These are phyloP conservation scores for Graphium colonna DNA, from an alignment of 2,888 invertebrate species.

Conservation along the genomic window DNA sequence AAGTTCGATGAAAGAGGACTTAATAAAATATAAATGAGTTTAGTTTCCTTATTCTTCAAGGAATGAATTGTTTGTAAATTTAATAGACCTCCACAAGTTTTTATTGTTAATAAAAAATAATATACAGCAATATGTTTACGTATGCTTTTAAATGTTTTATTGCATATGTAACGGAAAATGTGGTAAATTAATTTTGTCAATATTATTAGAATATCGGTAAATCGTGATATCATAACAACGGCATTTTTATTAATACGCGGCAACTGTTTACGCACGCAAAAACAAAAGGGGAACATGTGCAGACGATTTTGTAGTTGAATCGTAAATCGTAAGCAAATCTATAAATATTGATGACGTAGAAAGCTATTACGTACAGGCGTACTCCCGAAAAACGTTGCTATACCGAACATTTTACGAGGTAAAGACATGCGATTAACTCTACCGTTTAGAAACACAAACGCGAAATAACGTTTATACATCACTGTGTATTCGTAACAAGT, in stretches of 20 bases:
- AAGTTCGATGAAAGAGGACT: slow-evolving; percentile 62
- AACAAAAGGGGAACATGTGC: slow-evolving; percentile 42
- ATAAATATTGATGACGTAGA: slow-evolving; percentile 74
- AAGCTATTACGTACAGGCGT: slow-evolving; percentile 67
- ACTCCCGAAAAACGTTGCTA: slow-evolving; percentile 65
- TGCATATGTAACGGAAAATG: too few species aligned
- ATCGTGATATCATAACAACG: neutral
- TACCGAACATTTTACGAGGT: slow-evolving; percentile 54
- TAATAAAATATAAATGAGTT: slow-evolving; percentile 67
- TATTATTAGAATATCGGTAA: slow-evolving; percentile 3
- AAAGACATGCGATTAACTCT: slow-evolving; percentile 69
- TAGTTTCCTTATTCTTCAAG: slow-evolving; percentile 49
- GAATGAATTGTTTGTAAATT: slow-evolving; percentile 31
- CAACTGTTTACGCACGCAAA: slow-evolving; percentile 11
- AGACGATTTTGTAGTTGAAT: slow-evolving; percentile 55
- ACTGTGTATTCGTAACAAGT: neutral
- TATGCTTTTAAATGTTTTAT: too few species aligned
- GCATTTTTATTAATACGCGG: slow-evolving; percentile 9
- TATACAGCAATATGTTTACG: too few species aligned
- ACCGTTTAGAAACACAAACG: slow-evolving; percentile 43
- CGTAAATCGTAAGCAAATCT: slow-evolving; percentile 69
- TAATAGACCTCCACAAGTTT: too few species aligned
- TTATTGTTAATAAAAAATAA: too few species aligned
- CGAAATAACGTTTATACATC: slow-evolving; percentile 27
- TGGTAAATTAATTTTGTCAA: too few species aligned